Base-by-base conservation (phyloP, 2,888 invertebrate species). In the Ethmia dodecea region DNA sequence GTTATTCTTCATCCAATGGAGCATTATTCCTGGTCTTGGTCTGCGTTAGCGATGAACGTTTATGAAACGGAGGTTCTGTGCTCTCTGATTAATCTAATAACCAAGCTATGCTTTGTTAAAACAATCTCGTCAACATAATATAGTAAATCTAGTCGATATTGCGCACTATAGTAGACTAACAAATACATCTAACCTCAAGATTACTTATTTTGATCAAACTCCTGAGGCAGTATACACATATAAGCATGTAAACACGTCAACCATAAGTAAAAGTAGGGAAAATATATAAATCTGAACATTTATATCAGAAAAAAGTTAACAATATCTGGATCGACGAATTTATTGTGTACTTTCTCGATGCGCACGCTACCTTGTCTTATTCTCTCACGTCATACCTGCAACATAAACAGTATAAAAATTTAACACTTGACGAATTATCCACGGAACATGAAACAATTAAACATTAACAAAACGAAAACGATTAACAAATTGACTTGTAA, bases 271-370 rank as follows among this genome's bases (percentile, higher is more conserved):
- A 36, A 38, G 32, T 35, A 27, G 37, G 40, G 46, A 45, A 42
- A 50, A 43, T 43, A 45, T 37, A 40, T 35, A 39, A 41, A 40
- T 33, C 28, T 32, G 38, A 33, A 37, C 43, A 42, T 37, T 38
- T 41, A 35, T 47, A 42, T 41, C 32, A 32, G 33, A 45, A 48
- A 40, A 38, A 47, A 39, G 45, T 42, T 42, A 40, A 31, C n/a
- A 39, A 39, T 40, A 35, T 34, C 28, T 42, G 35, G 34, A 36
- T 27, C 44, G 29, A 31, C 36, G 30, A 33, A 20, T 24, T 31
- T 38, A 37, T 45, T 46, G 49, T 43, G 57, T 59, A 60, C 45
- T 52, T 56, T 51, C 36, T 37, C 42, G 52, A 55, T 50, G 26
- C 32, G 32, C 26, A 32, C 26, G 25, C 25, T 12, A n/a, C 12